phyloP scores from a whole-genome alignment of 2,797 vertebrate species.

The Eleutherodactylus coqui region DNA sequence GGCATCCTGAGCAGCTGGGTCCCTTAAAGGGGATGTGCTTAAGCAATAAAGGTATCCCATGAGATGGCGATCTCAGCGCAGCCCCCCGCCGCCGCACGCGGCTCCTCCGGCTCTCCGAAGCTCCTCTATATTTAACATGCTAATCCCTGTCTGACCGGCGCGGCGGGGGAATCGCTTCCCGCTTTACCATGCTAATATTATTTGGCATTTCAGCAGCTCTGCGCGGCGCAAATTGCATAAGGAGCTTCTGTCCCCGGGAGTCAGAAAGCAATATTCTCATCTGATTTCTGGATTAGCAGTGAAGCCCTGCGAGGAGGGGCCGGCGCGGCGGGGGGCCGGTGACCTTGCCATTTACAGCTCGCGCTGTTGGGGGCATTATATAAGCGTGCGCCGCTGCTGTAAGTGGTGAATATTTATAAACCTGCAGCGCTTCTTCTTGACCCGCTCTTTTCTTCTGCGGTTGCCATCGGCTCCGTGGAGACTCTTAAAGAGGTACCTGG shows the following conservation, averaged over 20 bases:
- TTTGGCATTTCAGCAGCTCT: conserved; percentile 63
- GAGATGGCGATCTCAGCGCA: too few relatives aligned
- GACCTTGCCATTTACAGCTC: conserved; percentile 33
- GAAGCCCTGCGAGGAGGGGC: conserved; percentile 26
- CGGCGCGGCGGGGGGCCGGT: background rate
- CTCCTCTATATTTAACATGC: conserved; percentile 59
- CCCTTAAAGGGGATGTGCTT: too few relatives aligned
- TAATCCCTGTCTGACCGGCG: conserved; percentile 60
- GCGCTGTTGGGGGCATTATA: background rate
- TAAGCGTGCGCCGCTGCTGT: background rate
- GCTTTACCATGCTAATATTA: conserved; percentile 59
- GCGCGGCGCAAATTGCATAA: conserved; percentile 62
- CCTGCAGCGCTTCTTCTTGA: background rate
- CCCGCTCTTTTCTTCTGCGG: background rate
- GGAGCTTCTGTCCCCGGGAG: conserved; percentile 55
- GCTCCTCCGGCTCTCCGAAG: conserved; percentile 14
- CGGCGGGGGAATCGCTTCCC: conserved; percentile 58
- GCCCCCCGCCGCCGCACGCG: background rate
- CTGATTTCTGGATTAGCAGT: conserved; percentile 62
- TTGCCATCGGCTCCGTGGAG: background rate
- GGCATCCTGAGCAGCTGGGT: too few relatives aligned
- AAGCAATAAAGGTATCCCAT: too few relatives aligned
- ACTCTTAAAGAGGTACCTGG: too few relatives aligned
- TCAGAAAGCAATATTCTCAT: conserved; percentile 60
- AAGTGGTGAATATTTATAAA: conserved; percentile 10